phyloP scores from a whole-genome alignment of 2,797 vertebrate genomes.

The Betta splendens region DNA sequence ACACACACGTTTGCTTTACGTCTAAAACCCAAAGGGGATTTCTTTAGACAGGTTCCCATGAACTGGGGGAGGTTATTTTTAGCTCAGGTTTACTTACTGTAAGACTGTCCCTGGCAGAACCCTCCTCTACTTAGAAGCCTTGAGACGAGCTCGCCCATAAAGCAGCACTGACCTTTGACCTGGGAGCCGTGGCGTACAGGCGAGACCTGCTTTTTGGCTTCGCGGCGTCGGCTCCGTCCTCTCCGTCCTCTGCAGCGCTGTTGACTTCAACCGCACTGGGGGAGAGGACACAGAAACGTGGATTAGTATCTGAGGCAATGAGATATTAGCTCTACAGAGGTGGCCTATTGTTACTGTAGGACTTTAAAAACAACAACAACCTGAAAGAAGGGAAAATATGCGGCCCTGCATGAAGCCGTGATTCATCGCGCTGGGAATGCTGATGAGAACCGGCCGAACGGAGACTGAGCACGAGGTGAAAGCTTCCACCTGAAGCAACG shows the following conservation, averaged over 20 bases:
- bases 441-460: conserved; percentile 50
- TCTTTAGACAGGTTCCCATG: neutral
- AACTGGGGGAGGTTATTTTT: neutral
- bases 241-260: conserved; percentile 4
- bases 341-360: too few relatives aligned
- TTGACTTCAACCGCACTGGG: conserved; percentile 37
- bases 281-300: conserved; percentile 11
- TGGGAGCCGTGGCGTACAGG: conserved; percentile 49
- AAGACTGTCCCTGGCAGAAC: neutral
- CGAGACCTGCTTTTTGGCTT: neutral
- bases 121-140: neutral
- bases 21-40: conserved; percentile 1
- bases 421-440: conserved; percentile 50
- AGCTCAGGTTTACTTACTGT: too few relatives aligned
- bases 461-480: conserved; percentile 19
- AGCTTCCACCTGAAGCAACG: neutral
- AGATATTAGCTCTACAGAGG: too few relatives aligned
- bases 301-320: conserved; percentile 1
- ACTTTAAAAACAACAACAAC: too few relatives aligned
- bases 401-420: conserved; percentile 23
- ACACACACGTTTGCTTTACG: neutral
- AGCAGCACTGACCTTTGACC: conserved; percentile 69
- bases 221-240: neutral
- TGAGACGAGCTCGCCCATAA: conserved; percentile 4
- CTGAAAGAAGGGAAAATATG: conserved; percentile 12